Evolutionary conservation across 2,888 invertebrate genomes (phyloP), one percentile per base, ranked within the genome.

Genomic region (Lydus trimaculatus): DNA sequence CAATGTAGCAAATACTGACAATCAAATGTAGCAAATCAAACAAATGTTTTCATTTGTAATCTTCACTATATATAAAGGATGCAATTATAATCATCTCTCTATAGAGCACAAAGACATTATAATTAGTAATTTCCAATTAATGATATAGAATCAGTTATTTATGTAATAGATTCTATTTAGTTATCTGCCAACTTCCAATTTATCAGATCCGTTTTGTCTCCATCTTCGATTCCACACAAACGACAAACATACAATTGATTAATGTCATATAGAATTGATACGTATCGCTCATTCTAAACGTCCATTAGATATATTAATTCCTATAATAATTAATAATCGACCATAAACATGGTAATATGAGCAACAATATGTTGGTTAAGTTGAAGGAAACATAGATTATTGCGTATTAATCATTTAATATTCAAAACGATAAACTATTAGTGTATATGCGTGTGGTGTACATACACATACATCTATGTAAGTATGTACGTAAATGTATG

Each of bases 191-290:
- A 64, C 68, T 72, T 72, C 72, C 70, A 33, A 67, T 39, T 65
- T 70, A 67, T 64, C 70, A 67, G 61, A 67, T 72, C 65, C 67
- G 66, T 70, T 67, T 64, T 28, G 13, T 39, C 64, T 48, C 65
- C 33, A 63, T 60, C 61, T 70, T 70, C 58, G 61, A 60, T 59
- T 20, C 8, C 23, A 52, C 23, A 48, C 9, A 23, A 52, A 52
- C 13, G 9, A 43, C 25, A 23, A 6, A 52, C 52, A 25, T 52
- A 52, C 23, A 67, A 70, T 75, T 77, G 77, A 77, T 78, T 76
- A 77, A 78, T 76, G 77, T 71, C 31, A 59, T 60, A 63, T 39
- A 66, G 66, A 70, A 76, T 72, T 77, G 78, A 78, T 78, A 76
- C 71, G 66, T 70, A 76, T 75, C 76, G 71, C 70, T 64, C 69